Evolutionary conservation across 2,888 invertebrate genomes (phyloP).

Genomic region (Sinhomidia bicolor): DNA sequence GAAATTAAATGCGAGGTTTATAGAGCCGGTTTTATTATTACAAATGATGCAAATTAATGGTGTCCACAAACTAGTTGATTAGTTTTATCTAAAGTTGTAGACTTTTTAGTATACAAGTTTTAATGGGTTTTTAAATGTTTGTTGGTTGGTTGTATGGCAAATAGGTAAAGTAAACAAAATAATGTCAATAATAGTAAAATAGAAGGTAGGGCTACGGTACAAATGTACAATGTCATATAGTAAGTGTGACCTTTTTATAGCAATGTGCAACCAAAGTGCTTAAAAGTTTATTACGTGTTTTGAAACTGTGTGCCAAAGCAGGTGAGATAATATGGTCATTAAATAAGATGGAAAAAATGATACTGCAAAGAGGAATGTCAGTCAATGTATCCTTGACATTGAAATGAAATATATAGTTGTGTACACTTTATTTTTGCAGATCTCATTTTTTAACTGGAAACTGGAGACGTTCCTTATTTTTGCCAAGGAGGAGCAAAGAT

Average conservation of each 20-base stretch:
- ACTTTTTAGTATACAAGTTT: not conserved
- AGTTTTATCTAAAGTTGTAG: not conserved
- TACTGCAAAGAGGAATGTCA: no score
- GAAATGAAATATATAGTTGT: not conserved
- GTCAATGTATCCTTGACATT: no score
- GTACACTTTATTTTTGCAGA: not conserved
- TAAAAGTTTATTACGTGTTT: not conserved
- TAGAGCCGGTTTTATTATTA: slow-evolving; percentile 35
- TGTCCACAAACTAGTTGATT: not conserved
- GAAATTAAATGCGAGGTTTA: slow-evolving; percentile 13
- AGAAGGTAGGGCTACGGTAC: not conserved
- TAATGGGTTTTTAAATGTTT: not conserved
- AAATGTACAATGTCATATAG: not conserved
- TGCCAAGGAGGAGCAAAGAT: not conserved
- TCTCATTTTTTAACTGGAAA: not conserved
- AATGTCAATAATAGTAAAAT: not conserved
- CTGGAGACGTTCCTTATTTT: not conserved
- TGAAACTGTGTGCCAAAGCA: slow-evolving; percentile 25
- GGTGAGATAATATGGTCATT: not conserved
- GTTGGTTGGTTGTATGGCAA: not conserved
- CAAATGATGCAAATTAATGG: not conserved
- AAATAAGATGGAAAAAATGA: not conserved
- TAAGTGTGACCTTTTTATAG: not conserved
- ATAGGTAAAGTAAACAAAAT: not conserved
- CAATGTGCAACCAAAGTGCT: not conserved